A percentile compares a stretch with the other conserved stretches of the same genome.
Conservation (phyloP, 2,888 invertebrate species). For the Drosophila kuntzei region DNA sequence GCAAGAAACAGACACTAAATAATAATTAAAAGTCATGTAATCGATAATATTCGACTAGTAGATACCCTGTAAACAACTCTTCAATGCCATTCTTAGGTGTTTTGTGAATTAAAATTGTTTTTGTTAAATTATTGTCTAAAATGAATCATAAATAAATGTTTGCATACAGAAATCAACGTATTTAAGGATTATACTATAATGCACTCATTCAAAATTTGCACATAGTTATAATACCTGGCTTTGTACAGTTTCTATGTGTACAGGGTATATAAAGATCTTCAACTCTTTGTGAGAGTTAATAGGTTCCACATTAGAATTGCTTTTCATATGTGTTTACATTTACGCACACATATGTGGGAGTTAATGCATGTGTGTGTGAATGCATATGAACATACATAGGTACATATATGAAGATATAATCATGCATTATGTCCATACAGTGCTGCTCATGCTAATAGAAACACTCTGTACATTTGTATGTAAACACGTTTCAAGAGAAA, state of each 20-base stretch:
- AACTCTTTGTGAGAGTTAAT: constrained; percentile 47
- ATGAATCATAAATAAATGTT: too few species aligned
- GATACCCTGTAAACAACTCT: background rate
- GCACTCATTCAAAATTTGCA: background rate
- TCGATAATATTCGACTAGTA: background rate
- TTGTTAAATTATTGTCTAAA: too few species aligned
- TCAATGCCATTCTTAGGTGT: too few species aligned
- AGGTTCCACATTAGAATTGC: constrained; percentile 16
- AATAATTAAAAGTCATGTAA: background rate
- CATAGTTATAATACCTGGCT: background rate
- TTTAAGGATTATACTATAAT: too few species aligned
- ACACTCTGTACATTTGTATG: background rate
- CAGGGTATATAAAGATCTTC: constrained; percentile 5
- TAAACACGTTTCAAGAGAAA: background rate
- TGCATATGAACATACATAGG: background rate
- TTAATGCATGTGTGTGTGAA: background rate
- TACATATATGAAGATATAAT: background rate
- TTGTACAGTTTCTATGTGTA: background rate
- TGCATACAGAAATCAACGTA: too few species aligned
- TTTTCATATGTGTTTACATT: constrained; percentile 7
- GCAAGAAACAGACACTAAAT: background rate
- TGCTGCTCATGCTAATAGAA: background rate
- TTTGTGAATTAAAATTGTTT: too few species aligned
- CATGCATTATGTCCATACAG: constrained; percentile 6
- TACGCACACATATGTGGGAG: constrained; percentile 2